Conservation (phyloP, 2,797 vertebrate species). For the Tangara arthus region DNA sequence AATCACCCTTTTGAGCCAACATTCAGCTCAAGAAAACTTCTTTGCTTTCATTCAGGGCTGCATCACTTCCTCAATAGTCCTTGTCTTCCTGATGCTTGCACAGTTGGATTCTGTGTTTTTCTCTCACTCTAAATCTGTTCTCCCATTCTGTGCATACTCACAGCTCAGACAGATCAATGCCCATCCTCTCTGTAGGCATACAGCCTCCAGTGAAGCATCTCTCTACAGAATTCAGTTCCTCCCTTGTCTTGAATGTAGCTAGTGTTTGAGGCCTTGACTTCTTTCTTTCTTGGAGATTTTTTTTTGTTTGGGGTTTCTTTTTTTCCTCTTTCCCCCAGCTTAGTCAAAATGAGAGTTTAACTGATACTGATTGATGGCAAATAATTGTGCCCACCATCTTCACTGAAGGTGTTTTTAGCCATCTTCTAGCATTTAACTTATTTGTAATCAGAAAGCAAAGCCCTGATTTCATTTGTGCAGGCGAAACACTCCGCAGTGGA, state of each 20-base stretch:
- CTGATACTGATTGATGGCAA: background rate
- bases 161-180: background rate
- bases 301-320: background rate
- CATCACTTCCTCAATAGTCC: background rate
- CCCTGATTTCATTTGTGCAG: background rate
- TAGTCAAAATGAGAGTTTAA: background rate
- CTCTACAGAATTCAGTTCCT: background rate
- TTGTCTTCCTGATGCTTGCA: conserved; percentile 22
- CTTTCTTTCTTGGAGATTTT: background rate
- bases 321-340: background rate
- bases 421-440: background rate
- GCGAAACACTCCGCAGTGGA: background rate
- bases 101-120: conserved; percentile 13
- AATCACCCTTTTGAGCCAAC: background rate
- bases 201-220: background rate
- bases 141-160: background rate
- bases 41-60: background rate
- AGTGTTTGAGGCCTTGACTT: background rate
- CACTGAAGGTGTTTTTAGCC: background rate
- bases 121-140: conserved; percentile 6
- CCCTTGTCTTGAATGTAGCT: background rate
- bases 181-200: background rate
- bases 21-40: background rate
- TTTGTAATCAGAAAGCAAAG: background rate
- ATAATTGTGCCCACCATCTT: background rate